Conservation (phyloP, 2,888 invertebrate species). For the Acanthosepion pharaonis region DNA sequence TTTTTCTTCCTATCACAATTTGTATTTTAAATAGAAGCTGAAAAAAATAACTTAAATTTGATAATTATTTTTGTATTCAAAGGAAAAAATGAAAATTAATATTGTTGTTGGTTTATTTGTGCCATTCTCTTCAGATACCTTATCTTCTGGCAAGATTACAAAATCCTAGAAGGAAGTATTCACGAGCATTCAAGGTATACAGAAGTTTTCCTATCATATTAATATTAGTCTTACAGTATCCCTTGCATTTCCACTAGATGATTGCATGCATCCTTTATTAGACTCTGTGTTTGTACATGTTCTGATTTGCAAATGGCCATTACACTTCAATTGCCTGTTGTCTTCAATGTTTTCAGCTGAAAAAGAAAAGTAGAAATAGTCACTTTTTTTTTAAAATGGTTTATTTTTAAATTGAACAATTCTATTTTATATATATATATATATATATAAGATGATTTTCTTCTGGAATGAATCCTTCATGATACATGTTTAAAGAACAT, state of each 20-base stretch:
- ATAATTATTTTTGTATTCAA: neutral
- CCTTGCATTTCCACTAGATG: neutral
- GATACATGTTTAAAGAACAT: too few relatives aligned
- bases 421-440: too few relatives aligned
- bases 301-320: neutral
- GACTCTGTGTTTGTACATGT: neutral
- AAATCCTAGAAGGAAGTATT: slow-evolving; percentile 39
- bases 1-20: neutral
- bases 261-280: neutral
- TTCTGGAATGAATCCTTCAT: too few relatives aligned
- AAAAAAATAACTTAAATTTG: neutral
- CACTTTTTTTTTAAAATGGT: too few relatives aligned
- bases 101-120: neutral
- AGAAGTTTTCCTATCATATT: neutral
- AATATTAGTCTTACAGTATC: neutral
- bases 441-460: too few relatives aligned
- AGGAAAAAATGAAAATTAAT: neutral
- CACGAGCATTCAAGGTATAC: slow-evolving; percentile 46
- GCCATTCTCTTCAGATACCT: slow-evolving; percentile 42
- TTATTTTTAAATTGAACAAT: too few relatives aligned
- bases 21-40: neutral
- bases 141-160: slow-evolving; percentile 46
- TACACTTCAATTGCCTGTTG: neutral
- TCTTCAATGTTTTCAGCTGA: neutral
- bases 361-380: too few relatives aligned